A percentile compares a stretch with the other conserved stretches of the same genome.
Evolutionary conservation across 2,797 vertebrate species (phyloP).

Genomic region (Chaetodon trifasciatus): DNA sequence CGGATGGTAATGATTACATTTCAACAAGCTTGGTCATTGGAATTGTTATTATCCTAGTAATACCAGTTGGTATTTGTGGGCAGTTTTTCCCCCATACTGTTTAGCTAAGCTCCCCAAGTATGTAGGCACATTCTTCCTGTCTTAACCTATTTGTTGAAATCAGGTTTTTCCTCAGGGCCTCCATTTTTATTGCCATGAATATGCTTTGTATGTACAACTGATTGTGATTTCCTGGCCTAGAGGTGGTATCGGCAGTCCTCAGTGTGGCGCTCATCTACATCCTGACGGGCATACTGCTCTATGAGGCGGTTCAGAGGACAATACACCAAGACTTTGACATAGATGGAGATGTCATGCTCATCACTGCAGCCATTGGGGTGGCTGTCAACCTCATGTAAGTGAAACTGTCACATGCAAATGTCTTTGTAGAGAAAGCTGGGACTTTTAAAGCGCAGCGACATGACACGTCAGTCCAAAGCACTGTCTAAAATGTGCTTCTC

Average conservation of each 20-base stretch:
- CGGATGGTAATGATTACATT: neutral
- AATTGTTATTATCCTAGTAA: neutral
- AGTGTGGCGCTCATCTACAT: slow-evolving; percentile 96
- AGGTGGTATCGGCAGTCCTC: slow-evolving; percentile 95
- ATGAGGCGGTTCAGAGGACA: slow-evolving; percentile 96
- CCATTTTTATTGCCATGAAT: neutral
- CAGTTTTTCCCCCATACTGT: neutral
- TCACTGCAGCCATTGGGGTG: slow-evolving; percentile 96
- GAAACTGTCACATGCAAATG: too few relatives aligned
- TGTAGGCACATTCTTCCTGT: neutral
- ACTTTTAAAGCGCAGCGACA: neutral
- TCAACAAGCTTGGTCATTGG: neutral
- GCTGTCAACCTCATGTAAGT: slow-evolving; percentile 97
- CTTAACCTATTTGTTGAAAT: neutral
- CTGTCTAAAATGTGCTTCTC: neutral
- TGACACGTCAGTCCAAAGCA: slow-evolving; percentile 24
- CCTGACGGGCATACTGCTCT: slow-evolving; percentile 92
- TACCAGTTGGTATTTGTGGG: neutral
- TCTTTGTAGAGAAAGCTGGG: neutral
- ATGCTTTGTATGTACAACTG: slow-evolving; percentile 11
- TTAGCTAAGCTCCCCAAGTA: neutral
- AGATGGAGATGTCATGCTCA: slow-evolving; percentile 97
- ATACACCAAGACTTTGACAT: slow-evolving; percentile 94
- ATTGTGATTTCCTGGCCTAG: slow-evolving; percentile 80
- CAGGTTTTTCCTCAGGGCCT: neutral